Conservation (phyloP, 2,888 invertebrate genomes). For the Atethmia centrago region DNA sequence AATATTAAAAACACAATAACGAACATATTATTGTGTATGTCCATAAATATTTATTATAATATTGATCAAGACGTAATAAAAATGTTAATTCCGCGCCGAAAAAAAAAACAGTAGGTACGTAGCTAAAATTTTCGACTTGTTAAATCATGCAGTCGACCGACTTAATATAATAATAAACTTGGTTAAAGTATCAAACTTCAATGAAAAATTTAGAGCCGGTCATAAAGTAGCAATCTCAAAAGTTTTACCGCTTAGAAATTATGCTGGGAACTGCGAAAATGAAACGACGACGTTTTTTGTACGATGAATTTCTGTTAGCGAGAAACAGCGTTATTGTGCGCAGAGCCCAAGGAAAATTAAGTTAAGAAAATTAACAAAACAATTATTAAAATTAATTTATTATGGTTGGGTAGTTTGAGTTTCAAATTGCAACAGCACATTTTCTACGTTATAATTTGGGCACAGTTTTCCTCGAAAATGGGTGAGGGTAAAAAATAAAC, state of each 20-base stretch:
- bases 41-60: constrained; percentile 67
- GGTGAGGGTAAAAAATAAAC: not conserved
- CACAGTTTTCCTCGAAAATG: not conserved
- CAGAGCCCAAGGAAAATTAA: constrained; percentile 36
- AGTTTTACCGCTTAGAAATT: constrained; percentile 67
- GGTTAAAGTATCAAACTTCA: constrained; percentile 71
- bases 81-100: constrained; percentile 46
- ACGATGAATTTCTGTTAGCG: constrained; percentile 58
- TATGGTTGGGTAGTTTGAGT: constrained; percentile 22
- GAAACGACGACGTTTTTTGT: constrained; percentile 60
- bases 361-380: constrained; percentile 58
- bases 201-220: constrained; percentile 69
- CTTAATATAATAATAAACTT: constrained; percentile 68
- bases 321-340: constrained; percentile 44
- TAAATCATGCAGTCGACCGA: constrained; percentile 63
- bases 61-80: constrained; percentile 44
- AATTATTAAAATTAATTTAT: constrained; percentile 46
- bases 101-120: constrained; percentile 49
- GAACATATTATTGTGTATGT: constrained; percentile 55
- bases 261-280: constrained; percentile 62
- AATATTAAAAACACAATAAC: constrained; percentile 66
- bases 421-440: constrained; percentile 36
- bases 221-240: constrained; percentile 67
- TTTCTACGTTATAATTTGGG: constrained; percentile 24
- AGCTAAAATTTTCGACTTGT: constrained; percentile 51